These are phyloP conservation scores for Lanius ludovicianus DNA, from an alignment of 2,113 vertebrate species.

Conservation along the genomic window DNA sequence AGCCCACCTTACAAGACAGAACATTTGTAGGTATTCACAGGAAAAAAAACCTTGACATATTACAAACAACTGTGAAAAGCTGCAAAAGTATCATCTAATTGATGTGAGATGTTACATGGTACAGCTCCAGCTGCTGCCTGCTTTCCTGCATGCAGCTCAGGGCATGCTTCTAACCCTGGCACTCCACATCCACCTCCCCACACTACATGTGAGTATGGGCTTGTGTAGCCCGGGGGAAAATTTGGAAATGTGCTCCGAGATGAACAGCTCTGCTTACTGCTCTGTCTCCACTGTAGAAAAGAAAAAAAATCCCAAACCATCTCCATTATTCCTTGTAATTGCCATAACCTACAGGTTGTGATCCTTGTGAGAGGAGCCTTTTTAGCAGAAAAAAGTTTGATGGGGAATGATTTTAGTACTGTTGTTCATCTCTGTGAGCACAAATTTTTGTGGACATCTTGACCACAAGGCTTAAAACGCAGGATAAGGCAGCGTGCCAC, in stretches of 20 bases:
- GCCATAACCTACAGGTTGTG: background rate
- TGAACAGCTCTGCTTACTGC: background rate
- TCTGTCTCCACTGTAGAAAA: background rate
- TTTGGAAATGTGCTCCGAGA: background rate
- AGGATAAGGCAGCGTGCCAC: background rate
- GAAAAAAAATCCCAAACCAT: background rate
- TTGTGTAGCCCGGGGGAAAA: fast-evolving
- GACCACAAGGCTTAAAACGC: background rate
- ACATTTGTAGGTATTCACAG: background rate
- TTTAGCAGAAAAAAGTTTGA: background rate
- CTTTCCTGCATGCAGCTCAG: background rate
- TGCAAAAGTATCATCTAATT: background rate
- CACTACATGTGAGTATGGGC: background rate
- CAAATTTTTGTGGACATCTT: background rate
- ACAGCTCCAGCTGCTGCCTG: background rate
- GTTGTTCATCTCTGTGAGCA: background rate
- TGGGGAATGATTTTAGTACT: background rate
- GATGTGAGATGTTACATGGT: background rate
- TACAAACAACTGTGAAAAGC: background rate
- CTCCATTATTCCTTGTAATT: background rate
- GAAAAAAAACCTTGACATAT: background rate
- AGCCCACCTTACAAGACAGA: background rate
- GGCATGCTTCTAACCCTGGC: background rate
- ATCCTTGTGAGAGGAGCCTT: background rate
- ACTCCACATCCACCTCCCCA: fast-evolving